Evolutionary conservation across 30 jellyfish, hydroid and myxozoan species (phyloP).

Genomic region (Hydractinia symbiolongicarpus): DNA sequence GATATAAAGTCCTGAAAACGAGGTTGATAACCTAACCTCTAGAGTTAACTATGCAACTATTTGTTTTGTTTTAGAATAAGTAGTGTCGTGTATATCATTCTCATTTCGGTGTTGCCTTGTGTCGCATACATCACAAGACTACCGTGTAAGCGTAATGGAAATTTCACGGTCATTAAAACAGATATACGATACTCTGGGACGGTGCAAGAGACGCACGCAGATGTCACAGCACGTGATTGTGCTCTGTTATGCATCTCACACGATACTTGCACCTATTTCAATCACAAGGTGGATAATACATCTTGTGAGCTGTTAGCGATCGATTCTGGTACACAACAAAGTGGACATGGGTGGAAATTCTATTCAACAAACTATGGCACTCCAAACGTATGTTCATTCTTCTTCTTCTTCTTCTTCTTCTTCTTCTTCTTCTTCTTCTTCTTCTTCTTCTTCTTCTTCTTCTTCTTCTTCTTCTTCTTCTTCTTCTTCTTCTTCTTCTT

Average conservation of each 20-base stretch:
- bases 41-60: too few species aligned
- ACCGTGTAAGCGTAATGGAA: constrained; percentile 7
- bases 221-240: neutral
- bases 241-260: neutral
- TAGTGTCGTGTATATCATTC: too few species aligned
- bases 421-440: neutral
- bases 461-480: constrained; percentile 16
- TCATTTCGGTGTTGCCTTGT: too few species aligned
- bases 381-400: too few species aligned
- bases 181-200: neutral
- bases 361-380: neutral
- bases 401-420: neutral
- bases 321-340: neutral
- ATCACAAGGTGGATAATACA: neutral
- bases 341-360: neutral
- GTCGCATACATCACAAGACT: neutral
- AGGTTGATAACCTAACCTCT: too few species aligned
- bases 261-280: neutral
- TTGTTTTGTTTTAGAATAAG: too few species aligned
- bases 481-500: constrained; percentile 12
- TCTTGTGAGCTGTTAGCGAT: neutral
- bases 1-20: too few species aligned
- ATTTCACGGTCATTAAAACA: neutral
- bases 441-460: constrained; percentile 4
- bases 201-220: neutral